Evolutionary conservation across 2,113 vertebrate genomes (phyloP).

Genomic region (Hymenochirus boettgeri): DNA sequence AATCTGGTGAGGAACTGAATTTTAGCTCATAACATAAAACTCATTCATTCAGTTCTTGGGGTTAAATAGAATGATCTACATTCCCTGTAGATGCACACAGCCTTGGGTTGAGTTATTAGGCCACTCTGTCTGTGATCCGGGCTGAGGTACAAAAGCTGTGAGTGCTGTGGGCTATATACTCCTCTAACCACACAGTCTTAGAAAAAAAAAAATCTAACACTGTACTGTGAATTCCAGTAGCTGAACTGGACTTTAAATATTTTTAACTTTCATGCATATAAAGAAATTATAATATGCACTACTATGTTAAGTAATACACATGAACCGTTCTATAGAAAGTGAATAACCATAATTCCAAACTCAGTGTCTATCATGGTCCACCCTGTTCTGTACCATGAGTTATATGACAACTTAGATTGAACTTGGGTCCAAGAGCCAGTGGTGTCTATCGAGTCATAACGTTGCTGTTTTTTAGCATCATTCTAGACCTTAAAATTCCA

Average conservation of each 20-base stretch:
- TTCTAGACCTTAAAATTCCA: constrained; percentile 27
- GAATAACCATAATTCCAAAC: neutral
- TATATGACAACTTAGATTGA: neutral
- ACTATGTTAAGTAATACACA: neutral
- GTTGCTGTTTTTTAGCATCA: constrained; percentile 9
- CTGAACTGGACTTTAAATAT: neutral
- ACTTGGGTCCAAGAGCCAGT: too few species aligned
- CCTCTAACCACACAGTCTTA: too few species aligned
- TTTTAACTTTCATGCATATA: constrained; percentile 19
- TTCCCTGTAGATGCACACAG: too few species aligned
- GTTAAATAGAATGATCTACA: too few species aligned
- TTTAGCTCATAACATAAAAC: too few species aligned
- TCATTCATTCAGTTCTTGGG: too few species aligned
- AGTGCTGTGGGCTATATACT: neutral
- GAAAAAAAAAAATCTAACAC: too few species aligned
- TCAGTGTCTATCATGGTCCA: neutral
- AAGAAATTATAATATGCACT: constrained; percentile 3
- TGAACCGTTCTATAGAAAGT: constrained; percentile 28
- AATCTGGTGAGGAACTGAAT: too few species aligned
- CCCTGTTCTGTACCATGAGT: neutral
- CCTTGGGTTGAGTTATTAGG: too few species aligned
- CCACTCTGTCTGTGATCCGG: too few species aligned
- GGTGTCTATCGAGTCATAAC: neutral
- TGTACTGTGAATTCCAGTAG: neutral
- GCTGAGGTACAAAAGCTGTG: neutral